A percentile compares a stretch with the other conserved stretches of the same genome.
Evolutionary conservation across 2,888 invertebrate species (phyloP).

Genomic region (Iphiclides podalirius): DNA sequence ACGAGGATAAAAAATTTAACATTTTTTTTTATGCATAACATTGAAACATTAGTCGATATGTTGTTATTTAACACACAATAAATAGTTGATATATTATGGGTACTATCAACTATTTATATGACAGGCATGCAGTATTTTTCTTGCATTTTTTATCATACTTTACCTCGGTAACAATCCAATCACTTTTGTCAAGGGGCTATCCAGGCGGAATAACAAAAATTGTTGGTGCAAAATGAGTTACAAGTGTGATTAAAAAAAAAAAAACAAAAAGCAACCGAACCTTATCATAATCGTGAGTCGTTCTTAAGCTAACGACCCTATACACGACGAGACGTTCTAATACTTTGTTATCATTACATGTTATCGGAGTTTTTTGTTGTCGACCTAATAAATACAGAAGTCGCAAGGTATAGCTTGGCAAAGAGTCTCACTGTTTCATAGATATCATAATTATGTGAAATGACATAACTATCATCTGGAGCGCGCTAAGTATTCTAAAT

Average conservation of each 20-base stretch:
- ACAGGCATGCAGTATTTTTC: constrained; percentile 29
- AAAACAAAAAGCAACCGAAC: constrained; percentile 5
- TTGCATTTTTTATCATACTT: constrained; percentile 62
- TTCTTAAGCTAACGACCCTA: neutral
- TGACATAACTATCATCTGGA: too few species aligned
- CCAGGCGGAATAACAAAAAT: constrained; percentile 71
- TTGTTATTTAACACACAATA: constrained; percentile 2
- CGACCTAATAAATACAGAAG: too few species aligned
- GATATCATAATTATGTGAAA: too few species aligned
- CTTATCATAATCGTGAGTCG: neutral
- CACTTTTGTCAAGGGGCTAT: constrained; percentile 94
- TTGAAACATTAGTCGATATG: neutral
- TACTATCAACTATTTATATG: too few species aligned
- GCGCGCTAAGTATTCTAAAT: too few species aligned
- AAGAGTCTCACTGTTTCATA: too few species aligned
- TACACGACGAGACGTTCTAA: too few species aligned
- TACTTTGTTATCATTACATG: too few species aligned
- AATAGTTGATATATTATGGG: too few species aligned
- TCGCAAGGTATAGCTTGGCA: too few species aligned
- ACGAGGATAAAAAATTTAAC: too few species aligned
- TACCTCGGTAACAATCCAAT: constrained; percentile 97
- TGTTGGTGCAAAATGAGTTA: constrained; percentile 45
- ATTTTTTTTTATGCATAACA: neutral
- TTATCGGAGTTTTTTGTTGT: too few species aligned
- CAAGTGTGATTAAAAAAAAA: constrained; percentile 21